A percentile compares a stretch with the other conserved stretches of the same genome.
These are phyloP conservation scores for Ceratina calcarata DNA, from an alignment of 1,140 invertebrate genomes.

Conservation along the genomic window DNA sequence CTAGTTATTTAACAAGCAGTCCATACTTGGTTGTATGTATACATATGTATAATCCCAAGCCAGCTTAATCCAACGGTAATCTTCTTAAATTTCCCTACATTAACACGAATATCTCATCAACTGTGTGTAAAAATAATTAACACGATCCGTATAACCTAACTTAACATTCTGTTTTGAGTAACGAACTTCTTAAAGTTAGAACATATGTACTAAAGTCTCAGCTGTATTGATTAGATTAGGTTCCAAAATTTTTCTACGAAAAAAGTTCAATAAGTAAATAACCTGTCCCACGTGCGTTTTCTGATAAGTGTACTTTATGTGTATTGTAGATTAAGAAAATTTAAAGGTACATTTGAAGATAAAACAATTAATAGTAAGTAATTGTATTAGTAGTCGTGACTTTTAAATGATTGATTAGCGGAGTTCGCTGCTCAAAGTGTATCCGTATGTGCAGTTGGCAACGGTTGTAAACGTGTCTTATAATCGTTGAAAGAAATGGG, in stretches of 20 bases:
- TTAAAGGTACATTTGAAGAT: no score
- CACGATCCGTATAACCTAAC: neutral
- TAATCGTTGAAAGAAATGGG: neutral
- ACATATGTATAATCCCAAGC: no score
- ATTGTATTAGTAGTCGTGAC: neutral
- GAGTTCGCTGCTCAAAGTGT: neutral
- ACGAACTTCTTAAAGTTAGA: conserved; percentile 8
- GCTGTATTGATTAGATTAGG: no score
- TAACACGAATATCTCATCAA: neutral
- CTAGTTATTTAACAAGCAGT: neutral
- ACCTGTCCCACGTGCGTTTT: no score
- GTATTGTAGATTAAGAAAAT: no score
- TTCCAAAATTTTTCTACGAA: no score
- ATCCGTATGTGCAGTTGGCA: neutral
- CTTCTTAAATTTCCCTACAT: neutral
- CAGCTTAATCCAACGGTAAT: neutral
- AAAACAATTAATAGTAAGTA: neutral
- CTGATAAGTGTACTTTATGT: no score
- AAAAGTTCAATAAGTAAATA: no score
- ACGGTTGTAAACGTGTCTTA: neutral
- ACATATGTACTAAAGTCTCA: no score
- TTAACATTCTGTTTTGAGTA: neutral
- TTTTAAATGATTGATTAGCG: neutral
- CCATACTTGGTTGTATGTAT: no score
- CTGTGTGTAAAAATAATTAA: conserved; percentile 5